Evolutionary conservation across 2,797 vertebrate genomes (phyloP).

Genomic region (Setipinna tenuifilis): DNA sequence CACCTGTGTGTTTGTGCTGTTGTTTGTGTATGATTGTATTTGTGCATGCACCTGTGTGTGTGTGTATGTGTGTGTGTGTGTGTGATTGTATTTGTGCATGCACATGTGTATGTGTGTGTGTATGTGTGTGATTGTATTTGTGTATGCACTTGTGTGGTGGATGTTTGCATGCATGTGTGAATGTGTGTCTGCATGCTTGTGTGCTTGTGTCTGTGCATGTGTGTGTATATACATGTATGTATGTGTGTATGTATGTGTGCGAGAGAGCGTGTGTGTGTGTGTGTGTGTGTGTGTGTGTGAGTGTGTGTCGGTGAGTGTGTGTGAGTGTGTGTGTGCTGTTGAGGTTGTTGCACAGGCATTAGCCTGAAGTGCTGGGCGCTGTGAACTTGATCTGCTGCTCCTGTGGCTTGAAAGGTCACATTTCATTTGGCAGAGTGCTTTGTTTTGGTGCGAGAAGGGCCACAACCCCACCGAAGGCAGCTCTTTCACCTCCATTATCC

Average conservation of each 20-base stretch:
- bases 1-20: too few relatives aligned
- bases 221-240: not conserved
- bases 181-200: not conserved
- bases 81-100: too few relatives aligned
- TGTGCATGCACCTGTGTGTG: too few relatives aligned
- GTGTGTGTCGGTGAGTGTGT: conserved; percentile 23
- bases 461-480: conserved; percentile 27
- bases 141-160: not conserved
- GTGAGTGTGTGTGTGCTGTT: not conserved
- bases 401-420: conserved; percentile 35
- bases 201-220: not conserved
- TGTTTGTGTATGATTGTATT: too few relatives aligned
- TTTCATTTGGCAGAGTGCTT: conserved; percentile 55
- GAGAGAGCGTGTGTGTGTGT: not conserved
- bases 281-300: conserved; percentile 27
- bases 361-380: conserved; percentile 30
- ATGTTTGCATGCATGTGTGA: not conserved
- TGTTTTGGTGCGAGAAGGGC: conserved; percentile 36
- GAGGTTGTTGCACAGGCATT: not conserved
- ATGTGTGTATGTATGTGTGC: not conserved
- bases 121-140: not conserved
- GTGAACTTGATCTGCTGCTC: conserved; percentile 51
- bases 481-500: conserved; percentile 53
- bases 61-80: too few relatives aligned
- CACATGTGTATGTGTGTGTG: not conserved